Conservation (phyloP, 2,888 invertebrate species). For the Altica lythri region DNA sequence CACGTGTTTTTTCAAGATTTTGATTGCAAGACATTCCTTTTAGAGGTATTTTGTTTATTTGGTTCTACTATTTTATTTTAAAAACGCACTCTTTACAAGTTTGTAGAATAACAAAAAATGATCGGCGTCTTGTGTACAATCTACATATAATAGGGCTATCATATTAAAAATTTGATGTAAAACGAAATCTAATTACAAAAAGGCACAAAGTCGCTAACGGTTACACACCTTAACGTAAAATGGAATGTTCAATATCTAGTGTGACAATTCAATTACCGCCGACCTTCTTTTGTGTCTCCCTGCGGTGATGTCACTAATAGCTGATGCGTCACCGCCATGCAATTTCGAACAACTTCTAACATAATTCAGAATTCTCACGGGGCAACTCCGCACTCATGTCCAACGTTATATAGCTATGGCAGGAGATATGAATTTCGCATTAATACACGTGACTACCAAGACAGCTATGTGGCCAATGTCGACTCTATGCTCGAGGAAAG, state of each 20-base stretch:
- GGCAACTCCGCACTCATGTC: constrained; percentile 22
- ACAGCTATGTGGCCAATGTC: constrained; percentile 13
- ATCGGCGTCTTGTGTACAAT: too few relatives aligned
- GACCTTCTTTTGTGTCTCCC: constrained; percentile 43
- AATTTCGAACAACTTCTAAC: constrained; percentile 41
- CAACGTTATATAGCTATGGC: constrained; percentile 3
- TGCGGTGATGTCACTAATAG: constrained; percentile 47
- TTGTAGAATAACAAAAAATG: too few relatives aligned
- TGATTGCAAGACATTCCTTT: too few relatives aligned
- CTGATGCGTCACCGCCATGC: constrained; percentile 48
- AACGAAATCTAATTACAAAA: constrained; percentile 10
- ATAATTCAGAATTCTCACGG: constrained; percentile 36
- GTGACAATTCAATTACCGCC: constrained; percentile 42
- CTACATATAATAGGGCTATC: too few relatives aligned
- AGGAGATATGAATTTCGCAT: constrained; percentile 21
- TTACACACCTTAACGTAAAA: constrained; percentile 16
- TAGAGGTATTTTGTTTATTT: too few relatives aligned
- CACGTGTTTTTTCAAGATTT: too few relatives aligned
- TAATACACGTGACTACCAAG: constrained; percentile 8
- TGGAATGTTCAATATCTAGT: constrained; percentile 21
- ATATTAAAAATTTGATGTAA: not conserved
- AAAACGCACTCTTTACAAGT: too few relatives aligned
- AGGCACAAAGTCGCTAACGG: constrained; percentile 1
- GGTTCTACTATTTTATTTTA: too few relatives aligned
- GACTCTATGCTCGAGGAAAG: constrained; percentile 7